Evolutionary conservation across 2,888 invertebrate genomes (phyloP), one percentile per base, ranked within the genome.

Genomic region (Tipula lateralis): DNA sequence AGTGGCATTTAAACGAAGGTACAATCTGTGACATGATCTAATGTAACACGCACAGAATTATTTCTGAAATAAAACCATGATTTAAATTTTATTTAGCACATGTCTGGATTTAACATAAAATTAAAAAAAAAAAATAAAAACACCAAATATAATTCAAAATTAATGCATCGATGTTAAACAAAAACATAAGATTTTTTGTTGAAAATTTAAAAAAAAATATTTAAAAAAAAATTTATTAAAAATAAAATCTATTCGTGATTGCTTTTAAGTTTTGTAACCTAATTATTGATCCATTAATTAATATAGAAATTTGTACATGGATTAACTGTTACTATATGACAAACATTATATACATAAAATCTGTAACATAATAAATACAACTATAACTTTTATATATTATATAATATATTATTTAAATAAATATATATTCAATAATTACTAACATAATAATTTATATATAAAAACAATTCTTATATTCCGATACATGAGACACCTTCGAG

Each of bases 91-190:
- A 66, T 66, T 66, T 24, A 66, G 66, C 66, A 66, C 66, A 66
- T 66, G 66, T 66, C 66, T 66, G 66, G 66, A 66, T 66, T 24
- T 66, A 66, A 24, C 66, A 66, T 24, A 66, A 66, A 66, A 50
- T 16, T 19, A 50, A 24, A 66, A 66, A 66, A 13, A 13, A 13
- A 39, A 39, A 1, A 39, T 13, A 13, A 39, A 66, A 66, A 66
- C 66, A 66, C 66, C 66, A 66, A 66, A 24, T 66, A 66, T 66
- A 66, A 66, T 66, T 66, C 66, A 66, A 66, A 66, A 66, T 66
- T 66, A 66, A 66, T 66, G 66, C 66, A 66, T 66, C 66, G 66
- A 66, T 66, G 66, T 66, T 66, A 66, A 66, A 66, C 19, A 66
- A 66, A 66, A 66, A 66, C 66, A 24, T 9, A 66, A 66, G n/a